Evolutionary conservation across 1,140 invertebrate genomes (phyloP), one percentile per base, ranked within the genome.

Genomic region (Dysdera silvatica): DNA sequence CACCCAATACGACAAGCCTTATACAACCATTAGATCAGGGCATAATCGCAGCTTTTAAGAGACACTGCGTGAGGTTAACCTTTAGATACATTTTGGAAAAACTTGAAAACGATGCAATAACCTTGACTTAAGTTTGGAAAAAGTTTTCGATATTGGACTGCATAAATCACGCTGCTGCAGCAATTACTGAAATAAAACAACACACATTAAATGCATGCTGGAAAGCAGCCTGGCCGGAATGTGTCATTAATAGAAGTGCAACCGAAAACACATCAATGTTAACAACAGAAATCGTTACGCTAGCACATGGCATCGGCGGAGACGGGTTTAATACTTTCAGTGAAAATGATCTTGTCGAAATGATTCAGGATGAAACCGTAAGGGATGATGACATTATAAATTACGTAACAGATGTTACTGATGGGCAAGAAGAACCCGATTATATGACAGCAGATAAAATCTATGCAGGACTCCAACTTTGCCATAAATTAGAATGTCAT

Each of bases 1-100:
- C 52, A 20, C 52, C 49, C 1, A 70, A 61, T 45, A 67, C 65
- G 26, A 55, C 61, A 1, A 45, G 57, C 12, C 33, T 68, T 26
- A 24, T 67, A 28, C 69, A 71, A 52, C 67, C 67, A 24, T 57
- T 71, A 26, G 61, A 67, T 40, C 65, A 70, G 26, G 65, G 61
- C 24, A 56, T 69, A 26, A 66, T 61, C 14, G 51, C 62, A 41
- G 49, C 8, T 23, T 69, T 70, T 54, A 69, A 69, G 43, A 52
- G 47, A 54, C 40, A 61, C 29, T 68, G 67, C 16, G 16, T 68
- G 12, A 51, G 29, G 59, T 41, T 18, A n/a, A 59, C 56, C 28
- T 65, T 51, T 54, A 12, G 32, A 51, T 28, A 28, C 20, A 51
- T 51, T 28, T 51, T 51, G 24, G 24, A 51, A 28, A 51, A 51